Evolutionary conservation across 1,140 invertebrate genomes (phyloP).

Genomic region (Rhagoletis pomonella): DNA sequence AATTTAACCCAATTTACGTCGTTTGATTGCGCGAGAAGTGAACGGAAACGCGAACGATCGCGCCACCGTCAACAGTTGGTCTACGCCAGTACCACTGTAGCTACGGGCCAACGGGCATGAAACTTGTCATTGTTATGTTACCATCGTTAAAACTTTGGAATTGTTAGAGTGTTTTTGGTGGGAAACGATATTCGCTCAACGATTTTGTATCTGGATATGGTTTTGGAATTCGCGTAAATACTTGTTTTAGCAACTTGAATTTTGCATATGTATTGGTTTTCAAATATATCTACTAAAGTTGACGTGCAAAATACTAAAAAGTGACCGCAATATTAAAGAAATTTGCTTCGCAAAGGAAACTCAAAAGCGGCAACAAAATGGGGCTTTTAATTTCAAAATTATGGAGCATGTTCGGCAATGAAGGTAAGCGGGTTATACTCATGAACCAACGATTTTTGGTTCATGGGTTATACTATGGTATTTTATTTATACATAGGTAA

Average conservation of each 20-base stretch:
- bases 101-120: background rate
- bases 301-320: background rate
- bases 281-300: background rate
- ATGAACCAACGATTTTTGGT: no score
- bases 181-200: background rate
- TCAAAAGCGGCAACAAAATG: constrained; percentile 77
- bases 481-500: no score
- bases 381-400: constrained; percentile 90
- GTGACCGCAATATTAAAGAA: background rate
- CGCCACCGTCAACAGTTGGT: constrained; percentile 1
- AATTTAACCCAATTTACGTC: constrained; percentile 53
- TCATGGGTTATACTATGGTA: no score
- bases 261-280: background rate
- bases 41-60: constrained; percentile 40
- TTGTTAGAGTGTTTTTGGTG: background rate
- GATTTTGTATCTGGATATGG: background rate
- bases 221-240: constrained; percentile 1
- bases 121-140: background rate
- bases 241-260: background rate
- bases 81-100: background rate
- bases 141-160: background rate
- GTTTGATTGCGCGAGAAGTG: constrained; percentile 23
- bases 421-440: constrained; percentile 79
- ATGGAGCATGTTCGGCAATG: constrained; percentile 93
- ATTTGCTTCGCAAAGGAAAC: background rate